Evolutionary conservation across 2,888 invertebrate genomes (phyloP).

Genomic region (Conchocele bisecta): DNA sequence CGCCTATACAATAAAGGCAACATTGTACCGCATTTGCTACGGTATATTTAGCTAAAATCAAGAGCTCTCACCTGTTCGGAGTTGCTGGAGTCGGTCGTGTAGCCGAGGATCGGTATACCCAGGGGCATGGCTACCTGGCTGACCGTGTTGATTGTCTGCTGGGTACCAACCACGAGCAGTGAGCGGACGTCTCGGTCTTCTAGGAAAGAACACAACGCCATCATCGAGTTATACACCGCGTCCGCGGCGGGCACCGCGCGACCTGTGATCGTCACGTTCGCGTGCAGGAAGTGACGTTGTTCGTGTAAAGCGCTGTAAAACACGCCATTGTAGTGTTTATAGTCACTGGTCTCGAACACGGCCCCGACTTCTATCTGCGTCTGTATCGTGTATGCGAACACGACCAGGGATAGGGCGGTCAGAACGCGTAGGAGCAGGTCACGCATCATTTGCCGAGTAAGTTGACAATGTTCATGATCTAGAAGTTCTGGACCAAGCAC

Average conservation of each 20-base stretch:
- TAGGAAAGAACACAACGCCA: slow-evolving; percentile 64
- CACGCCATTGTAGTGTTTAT: slow-evolving; percentile 59
- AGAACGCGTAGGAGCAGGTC: no score
- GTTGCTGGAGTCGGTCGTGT: slow-evolving; percentile 64
- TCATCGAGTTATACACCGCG: slow-evolving; percentile 61
- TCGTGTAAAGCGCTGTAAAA: slow-evolving; percentile 64
- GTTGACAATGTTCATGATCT: no score
- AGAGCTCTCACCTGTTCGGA: slow-evolving; percentile 64
- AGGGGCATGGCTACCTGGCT: slow-evolving; percentile 67
- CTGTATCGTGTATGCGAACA: slow-evolving; percentile 26
- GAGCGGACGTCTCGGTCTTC: slow-evolving; percentile 60
- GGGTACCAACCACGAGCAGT: slow-evolving; percentile 69
- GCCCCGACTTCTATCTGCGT: slow-evolving; percentile 69
- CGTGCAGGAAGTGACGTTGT: slow-evolving; percentile 40
- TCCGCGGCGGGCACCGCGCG: slow-evolving; percentile 48
- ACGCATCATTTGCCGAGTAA: no score
- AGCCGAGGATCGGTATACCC: slow-evolving; percentile 73
- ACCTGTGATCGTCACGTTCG: slow-evolving; percentile 57
- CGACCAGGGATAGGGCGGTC: slow-evolving; percentile 39
- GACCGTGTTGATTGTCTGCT: slow-evolving; percentile 67
- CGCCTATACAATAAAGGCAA: no score
- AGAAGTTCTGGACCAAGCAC: no score
- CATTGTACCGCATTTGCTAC: no score
- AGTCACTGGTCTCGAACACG: slow-evolving; percentile 67
- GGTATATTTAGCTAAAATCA: no score